Conservation (phyloP, 2,113 vertebrate genomes). For the Zapornia atra region DNA sequence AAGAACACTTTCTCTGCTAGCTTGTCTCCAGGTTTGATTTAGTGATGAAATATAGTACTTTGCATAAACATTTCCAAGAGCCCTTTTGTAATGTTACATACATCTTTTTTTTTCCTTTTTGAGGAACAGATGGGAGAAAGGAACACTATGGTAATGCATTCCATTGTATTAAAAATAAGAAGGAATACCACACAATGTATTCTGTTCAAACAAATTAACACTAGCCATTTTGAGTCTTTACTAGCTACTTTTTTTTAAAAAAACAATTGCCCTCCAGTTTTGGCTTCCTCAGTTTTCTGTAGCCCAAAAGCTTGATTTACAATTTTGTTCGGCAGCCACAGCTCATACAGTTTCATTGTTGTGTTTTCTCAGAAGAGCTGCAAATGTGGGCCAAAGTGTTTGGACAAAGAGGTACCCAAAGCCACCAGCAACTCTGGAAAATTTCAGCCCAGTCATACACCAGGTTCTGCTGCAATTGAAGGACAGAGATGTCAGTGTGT, state of each 20-base stretch:
- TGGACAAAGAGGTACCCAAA: background rate
- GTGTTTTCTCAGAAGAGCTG: background rate
- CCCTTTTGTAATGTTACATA: background rate
- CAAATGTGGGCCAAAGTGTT: background rate
- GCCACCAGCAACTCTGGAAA: background rate
- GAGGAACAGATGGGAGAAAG: conserved; percentile 28
- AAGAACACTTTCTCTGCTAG: background rate
- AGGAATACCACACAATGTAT: background rate
- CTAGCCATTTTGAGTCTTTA: background rate
- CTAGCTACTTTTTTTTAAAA: background rate
- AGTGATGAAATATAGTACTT: conserved; percentile 1
- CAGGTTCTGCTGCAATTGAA: background rate
- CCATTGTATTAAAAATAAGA: background rate
- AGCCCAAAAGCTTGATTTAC: background rate
- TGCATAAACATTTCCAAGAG: conserved; percentile 33
- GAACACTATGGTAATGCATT: background rate
- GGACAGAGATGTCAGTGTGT: background rate
- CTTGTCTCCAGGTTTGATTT: conserved; percentile 9
- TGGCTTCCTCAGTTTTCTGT: background rate
- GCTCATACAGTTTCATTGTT: background rate
- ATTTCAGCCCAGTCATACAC: background rate
- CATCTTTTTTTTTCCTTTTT: background rate
- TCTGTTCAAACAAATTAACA: background rate
- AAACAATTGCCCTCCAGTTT: background rate
- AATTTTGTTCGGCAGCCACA: background rate